phyloP scores from a whole-genome alignment of 2,113 vertebrate species.

The Salvelinus namaycush region DNA sequence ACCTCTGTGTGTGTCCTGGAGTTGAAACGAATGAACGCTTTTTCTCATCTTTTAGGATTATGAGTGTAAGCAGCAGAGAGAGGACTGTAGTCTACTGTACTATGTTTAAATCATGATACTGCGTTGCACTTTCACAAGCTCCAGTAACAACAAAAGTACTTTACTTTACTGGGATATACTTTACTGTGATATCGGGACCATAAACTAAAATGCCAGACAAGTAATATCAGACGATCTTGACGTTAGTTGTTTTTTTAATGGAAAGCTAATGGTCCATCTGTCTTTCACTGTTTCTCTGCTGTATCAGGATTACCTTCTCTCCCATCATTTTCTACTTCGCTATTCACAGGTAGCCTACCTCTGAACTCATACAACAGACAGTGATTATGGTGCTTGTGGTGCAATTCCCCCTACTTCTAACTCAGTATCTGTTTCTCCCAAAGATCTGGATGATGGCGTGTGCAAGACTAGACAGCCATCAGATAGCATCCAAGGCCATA shows the following conservation, averaged over 20 bases:
- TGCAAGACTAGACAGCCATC: neutral
- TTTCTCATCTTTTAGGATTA: neutral
- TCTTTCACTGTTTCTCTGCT: neutral
- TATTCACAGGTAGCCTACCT: neutral
- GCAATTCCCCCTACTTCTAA: neutral
- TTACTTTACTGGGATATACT: neutral
- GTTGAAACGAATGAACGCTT: neutral
- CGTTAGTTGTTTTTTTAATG: neutral
- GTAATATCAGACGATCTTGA: neutral
- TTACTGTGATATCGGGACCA: neutral
- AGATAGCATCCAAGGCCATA: neutral
- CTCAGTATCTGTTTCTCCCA: neutral
- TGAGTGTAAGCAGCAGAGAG: neutral
- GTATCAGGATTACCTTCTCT: neutral
- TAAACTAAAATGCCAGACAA: neutral
- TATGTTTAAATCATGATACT: neutral
- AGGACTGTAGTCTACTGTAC: neutral
- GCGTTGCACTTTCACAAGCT: neutral
- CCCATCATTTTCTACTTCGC: neutral
- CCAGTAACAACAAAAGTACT: neutral
- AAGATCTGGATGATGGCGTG: neutral
- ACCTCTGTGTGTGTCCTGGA: neutral
- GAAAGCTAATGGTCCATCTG: neutral
- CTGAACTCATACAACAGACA: neutral
- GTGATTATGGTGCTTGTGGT: slow-evolving; percentile 1